These are phyloP conservation scores for Panthera tigris DNA, from an alignment of 2,113 vertebrate species.

Conservation along the genomic window DNA sequence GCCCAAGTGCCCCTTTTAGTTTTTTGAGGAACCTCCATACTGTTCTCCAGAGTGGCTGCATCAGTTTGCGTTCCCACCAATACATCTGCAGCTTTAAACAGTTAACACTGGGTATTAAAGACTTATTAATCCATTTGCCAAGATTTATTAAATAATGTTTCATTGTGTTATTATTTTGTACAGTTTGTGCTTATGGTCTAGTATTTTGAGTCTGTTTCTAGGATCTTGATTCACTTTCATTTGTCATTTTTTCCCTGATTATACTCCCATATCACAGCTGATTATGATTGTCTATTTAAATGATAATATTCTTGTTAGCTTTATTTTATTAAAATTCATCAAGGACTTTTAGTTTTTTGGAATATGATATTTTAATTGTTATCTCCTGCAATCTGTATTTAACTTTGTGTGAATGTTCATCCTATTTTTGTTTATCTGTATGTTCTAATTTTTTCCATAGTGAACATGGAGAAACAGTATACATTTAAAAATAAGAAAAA, in stretches of 20 bases:
- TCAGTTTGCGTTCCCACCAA: too few species aligned
- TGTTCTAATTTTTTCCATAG: neutral
- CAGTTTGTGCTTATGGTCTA: neutral
- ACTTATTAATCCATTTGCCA: neutral
- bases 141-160: neutral
- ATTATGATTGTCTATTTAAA: neutral
- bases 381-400: neutral
- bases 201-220: neutral
- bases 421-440: neutral
- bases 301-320: neutral
- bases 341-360: neutral
- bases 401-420: neutral
- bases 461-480: neutral
- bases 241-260: constrained; percentile 1
- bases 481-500: constrained; percentile 13
- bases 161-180: neutral
- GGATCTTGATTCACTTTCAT: neutral
- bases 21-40: too few species aligned
- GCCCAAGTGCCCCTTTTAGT: too few species aligned
- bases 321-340: neutral
- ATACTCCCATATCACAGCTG: neutral
- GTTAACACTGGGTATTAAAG: neutral
- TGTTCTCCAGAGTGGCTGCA: too few species aligned
- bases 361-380: neutral
- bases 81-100: neutral